A percentile compares a stretch with the other conserved stretches of the same genome.
phyloP scores from a whole-genome alignment of 2,113 vertebrate genomes.

The Pantherophis guttatus region DNA sequence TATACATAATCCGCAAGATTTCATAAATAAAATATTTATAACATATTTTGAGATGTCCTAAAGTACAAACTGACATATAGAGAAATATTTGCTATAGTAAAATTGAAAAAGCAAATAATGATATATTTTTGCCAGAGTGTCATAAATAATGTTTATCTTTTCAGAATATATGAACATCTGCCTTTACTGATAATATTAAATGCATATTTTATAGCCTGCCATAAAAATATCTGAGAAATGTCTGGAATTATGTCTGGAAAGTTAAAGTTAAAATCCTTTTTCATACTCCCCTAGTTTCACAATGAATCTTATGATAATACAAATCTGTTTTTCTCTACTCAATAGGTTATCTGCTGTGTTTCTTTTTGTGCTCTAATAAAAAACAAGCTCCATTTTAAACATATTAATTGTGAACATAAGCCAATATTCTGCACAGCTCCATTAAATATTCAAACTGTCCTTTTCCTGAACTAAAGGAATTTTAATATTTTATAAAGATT shows the following conservation, averaged over 20 bases:
- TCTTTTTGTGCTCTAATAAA: background rate
- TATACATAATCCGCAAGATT: background rate
- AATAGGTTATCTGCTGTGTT: background rate
- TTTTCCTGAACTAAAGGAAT: background rate
- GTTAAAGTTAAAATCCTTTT: background rate
- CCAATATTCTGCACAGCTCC: background rate
- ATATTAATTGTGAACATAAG: background rate
- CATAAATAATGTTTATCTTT: background rate
- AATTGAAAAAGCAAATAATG: background rate
- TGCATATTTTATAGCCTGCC: background rate
- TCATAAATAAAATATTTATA: background rate
- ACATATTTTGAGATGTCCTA: background rate
- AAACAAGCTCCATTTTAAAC: background rate
- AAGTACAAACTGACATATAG: background rate
- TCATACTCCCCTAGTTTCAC: background rate
- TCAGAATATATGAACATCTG: background rate
- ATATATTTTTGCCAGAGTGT: background rate
- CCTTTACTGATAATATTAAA: constrained; percentile 6
- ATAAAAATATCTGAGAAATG: background rate
- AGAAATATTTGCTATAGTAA: background rate
- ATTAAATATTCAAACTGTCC: background rate
- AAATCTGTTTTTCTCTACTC: background rate
- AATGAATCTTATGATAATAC: background rate
- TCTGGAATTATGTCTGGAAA: background rate
- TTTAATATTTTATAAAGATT: background rate